These are phyloP conservation scores for Benitochromis conjunctus DNA, from an alignment of 2,113 vertebrate genomes.

Conservation along the genomic window DNA sequence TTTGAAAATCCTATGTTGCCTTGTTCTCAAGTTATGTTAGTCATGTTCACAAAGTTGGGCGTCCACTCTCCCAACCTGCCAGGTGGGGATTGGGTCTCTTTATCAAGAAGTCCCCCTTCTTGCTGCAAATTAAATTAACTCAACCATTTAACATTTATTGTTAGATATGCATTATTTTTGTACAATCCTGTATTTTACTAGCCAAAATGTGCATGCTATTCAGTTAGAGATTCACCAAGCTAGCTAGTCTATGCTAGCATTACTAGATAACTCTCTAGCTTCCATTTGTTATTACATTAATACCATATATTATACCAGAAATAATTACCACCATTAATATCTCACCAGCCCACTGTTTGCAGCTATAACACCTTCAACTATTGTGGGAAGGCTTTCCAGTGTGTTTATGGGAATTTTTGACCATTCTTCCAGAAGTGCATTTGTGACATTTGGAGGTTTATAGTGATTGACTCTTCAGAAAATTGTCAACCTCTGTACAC, in stretches of 20 bases:
- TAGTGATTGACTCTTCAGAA: background rate
- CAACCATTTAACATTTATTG: background rate
- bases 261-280: background rate
- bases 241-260: background rate
- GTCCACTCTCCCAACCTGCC: too few relatives aligned
- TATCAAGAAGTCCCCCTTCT: fast-evolving
- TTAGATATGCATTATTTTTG: background rate
- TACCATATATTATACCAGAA: background rate
- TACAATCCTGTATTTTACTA: background rate
- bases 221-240: background rate
- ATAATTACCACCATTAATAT: background rate
- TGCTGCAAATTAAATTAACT: too few relatives aligned
- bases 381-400: fast-evolving
- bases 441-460: background rate
- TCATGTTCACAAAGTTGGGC: background rate
- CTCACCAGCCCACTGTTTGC: background rate
- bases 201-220: background rate
- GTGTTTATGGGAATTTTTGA: background rate
- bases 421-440: background rate
- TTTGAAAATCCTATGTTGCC: background rate
- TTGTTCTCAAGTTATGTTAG: background rate
- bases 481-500: background rate
- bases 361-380: background rate
- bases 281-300: background rate
- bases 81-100: too few relatives aligned